Evolutionary conservation across 2,797 vertebrate species (phyloP).

Genomic region (Bovichtus variegatus): DNA sequence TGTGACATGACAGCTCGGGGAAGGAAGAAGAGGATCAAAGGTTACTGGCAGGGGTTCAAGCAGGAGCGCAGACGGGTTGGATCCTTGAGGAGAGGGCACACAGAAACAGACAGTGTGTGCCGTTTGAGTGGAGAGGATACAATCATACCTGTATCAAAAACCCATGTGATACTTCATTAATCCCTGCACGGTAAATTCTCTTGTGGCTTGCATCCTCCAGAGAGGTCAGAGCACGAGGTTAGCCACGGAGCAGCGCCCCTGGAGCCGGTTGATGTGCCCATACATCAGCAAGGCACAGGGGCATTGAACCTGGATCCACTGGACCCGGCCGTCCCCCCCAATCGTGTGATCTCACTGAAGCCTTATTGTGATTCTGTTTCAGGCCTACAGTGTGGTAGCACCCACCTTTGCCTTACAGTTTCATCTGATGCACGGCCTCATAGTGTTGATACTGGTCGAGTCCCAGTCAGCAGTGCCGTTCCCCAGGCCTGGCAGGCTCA

Average conservation of each 20-base stretch:
- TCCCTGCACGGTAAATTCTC: constrained; percentile 26
- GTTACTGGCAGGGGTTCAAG: constrained; percentile 61
- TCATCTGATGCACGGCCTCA: constrained; percentile 69
- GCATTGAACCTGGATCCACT: constrained; percentile 23
- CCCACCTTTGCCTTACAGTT: constrained; percentile 66
- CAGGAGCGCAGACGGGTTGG: constrained; percentile 44
- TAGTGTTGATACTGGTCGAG: constrained; percentile 68
- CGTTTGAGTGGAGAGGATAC: constrained; percentile 27
- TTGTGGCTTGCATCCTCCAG: constrained; percentile 25
- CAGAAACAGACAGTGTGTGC: constrained; percentile 26
- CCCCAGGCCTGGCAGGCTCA: constrained; percentile 65
- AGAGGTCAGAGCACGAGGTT: constrained; percentile 46
- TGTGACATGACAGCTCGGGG: constrained; percentile 87
- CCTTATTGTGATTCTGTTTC: constrained; percentile 34
- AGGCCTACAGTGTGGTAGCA: constrained; percentile 55
- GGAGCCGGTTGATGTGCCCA: constrained; percentile 24
- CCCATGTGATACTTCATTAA: constrained; percentile 33
- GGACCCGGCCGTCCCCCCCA: constrained; percentile 5
- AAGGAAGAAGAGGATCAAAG: constrained; percentile 82
- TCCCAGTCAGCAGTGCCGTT: constrained; percentile 64
- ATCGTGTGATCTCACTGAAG: constrained; percentile 31
- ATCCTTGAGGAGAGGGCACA: constrained; percentile 41
- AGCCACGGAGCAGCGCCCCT: constrained; percentile 4
- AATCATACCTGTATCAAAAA: constrained; percentile 10
- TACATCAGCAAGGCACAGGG: constrained; percentile 2